These are phyloP conservation scores for Manacus vitellinus DNA, from an alignment of 2,113 vertebrate species.

Conservation along the genomic window DNA sequence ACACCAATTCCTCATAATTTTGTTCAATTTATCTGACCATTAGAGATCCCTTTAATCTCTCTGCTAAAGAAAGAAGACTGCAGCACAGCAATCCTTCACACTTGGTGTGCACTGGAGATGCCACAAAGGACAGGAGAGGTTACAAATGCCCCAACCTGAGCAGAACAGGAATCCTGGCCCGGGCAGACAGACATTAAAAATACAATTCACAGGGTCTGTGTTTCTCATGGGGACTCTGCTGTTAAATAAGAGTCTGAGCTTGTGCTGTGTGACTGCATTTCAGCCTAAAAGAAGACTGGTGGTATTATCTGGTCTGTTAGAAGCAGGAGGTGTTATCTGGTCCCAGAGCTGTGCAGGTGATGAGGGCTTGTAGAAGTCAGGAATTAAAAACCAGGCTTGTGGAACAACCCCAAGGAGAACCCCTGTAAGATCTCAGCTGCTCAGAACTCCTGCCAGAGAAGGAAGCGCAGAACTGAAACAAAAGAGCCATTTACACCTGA, in stretches of 20 bases:
- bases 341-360: not conserved
- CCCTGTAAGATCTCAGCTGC: not conserved
- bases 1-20: not conserved
- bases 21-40: not conserved
- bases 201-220: not conserved
- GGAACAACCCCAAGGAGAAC: not conserved
- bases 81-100: not conserved
- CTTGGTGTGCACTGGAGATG: not conserved
- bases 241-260: not conserved
- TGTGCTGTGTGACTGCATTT: not conserved
- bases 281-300: not conserved
- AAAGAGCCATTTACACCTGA: not conserved
- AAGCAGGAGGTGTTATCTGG: not conserved
- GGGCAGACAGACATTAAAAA: not conserved
- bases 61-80: not conserved
- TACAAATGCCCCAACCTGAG: not conserved
- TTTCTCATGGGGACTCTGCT: not conserved
- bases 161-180: not conserved
- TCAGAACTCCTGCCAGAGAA: not conserved
- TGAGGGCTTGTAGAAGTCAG: not conserved
- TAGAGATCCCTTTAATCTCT: not conserved
- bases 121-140: not conserved
- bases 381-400: not conserved
- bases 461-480: not conserved
- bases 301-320: not conserved